Evolutionary conservation across 2,113 vertebrate genomes (phyloP), one percentile per base, ranked within the genome.

Genomic region (Chaetops frenatus): DNA sequence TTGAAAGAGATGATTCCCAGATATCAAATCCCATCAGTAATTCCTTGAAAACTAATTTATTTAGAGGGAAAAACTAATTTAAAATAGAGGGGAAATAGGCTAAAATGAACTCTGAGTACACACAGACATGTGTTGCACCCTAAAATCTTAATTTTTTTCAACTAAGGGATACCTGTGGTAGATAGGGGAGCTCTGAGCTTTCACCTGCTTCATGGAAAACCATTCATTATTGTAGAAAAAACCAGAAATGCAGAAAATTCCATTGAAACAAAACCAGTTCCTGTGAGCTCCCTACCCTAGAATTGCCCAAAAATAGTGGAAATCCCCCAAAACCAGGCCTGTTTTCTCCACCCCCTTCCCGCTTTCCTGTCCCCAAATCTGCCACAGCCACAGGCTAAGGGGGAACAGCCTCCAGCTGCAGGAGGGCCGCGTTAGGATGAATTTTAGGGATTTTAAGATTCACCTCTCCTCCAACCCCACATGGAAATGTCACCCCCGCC

Each of bases 371-470:
- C 71, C 40, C 66, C 47, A 44, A 1, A 72, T 7, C 53, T 33
- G 14, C 47, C 44, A 3, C 38, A 7, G 40, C 0, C 13, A 3
- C 40, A 15, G 58, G 19, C 38, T 13, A 3, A 33, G 23, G 48
- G 28, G 40, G 28, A n/a, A 2, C 48, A 47, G 12, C 69, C 33
- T 47, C 33, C 14, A 54, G 28, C 45, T 42, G 66, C 12, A 35
- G 31, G 36, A 10, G 12, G 2, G 4, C 47, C 45, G 47, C 33
- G 8, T 11, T 3, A 2, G 13, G 3, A 17, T 1, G 56, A 54
- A 35, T 35, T 15, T 60, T 18, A 1, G 64, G 29, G 5, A 69
- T n/a, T n/a, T n/a, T n/a, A n/a, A n/a, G n/a, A n/a, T n/a, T n/a
- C n/a, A n/a, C n/a, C n/a, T n/a, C 62, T 51, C 14, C 71, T 88